A percentile compares a stretch with the other conserved stretches of the same genome.
phyloP scores from a whole-genome alignment of 2,797 vertebrate species.

The Eulemur mongoz region DNA sequence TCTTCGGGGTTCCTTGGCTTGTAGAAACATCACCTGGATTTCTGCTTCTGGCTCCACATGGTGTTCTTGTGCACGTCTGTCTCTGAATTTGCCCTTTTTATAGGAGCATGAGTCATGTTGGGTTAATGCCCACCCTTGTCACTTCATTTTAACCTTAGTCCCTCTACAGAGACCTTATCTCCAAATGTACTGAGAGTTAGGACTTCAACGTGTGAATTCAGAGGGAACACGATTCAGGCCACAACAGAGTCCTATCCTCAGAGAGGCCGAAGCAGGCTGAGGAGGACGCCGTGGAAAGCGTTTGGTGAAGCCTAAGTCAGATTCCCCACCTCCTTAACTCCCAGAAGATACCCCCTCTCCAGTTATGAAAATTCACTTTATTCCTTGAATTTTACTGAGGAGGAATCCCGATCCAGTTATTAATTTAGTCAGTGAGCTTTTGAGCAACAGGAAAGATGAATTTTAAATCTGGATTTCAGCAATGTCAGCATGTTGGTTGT shows the following conservation, averaged over 20 bases:
- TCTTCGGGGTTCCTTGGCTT: background rate
- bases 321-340: background rate
- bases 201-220: background rate
- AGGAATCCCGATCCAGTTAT: background rate
- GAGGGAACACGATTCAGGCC: background rate
- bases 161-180: background rate
- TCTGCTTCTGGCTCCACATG: background rate
- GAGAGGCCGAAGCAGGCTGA: background rate
- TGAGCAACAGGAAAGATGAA: background rate
- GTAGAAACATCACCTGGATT: background rate
- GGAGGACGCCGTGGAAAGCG: background rate
- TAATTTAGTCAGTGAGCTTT: background rate
- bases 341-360: background rate
- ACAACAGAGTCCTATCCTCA: background rate
- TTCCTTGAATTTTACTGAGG: background rate
- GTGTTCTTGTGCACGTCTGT: background rate
- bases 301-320: background rate
- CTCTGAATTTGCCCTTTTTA: background rate
- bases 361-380: background rate
- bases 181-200: background rate
- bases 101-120: background rate
- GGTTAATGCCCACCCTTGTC: background rate
- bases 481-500: background rate
- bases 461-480: background rate
- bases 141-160: background rate